Conservation (phyloP, 2,888 invertebrate genomes). For the Lithophane leautieri region DNA sequence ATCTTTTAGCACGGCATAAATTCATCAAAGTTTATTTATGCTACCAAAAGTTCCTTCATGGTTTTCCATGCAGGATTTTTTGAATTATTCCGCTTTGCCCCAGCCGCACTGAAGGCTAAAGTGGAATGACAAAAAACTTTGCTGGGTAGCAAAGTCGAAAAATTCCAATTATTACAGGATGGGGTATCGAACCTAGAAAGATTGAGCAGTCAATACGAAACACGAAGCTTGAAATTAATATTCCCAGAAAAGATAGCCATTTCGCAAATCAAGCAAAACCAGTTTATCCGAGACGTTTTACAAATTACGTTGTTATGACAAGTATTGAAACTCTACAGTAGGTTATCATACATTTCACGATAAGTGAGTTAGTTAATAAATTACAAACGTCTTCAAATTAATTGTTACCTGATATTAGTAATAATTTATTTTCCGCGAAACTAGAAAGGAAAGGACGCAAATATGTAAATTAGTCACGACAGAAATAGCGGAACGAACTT, state of each 20-base stretch:
- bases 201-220: no score
- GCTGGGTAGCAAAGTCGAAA: no score
- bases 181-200: no score
- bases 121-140: no score
- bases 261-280: slow-evolving; percentile 17
- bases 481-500: slow-evolving; percentile 9
- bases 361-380: slow-evolving; percentile 24
- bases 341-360: slow-evolving; percentile 17
- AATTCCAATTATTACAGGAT: no score
- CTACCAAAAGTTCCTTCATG: no score
- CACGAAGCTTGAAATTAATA: no score
- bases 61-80: no score
- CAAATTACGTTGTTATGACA: slow-evolving; percentile 24
- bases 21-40: no score
- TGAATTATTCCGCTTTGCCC: no score
- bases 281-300: slow-evolving; percentile 30
- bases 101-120: no score
- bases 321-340: slow-evolving; percentile 8
- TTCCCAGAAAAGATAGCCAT: background rate
- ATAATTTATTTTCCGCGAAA: slow-evolving; percentile 35
- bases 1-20: no score
- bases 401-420: slow-evolving; percentile 41
- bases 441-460: slow-evolving; percentile 34
- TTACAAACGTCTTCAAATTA: slow-evolving; percentile 41
- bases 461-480: slow-evolving; percentile 47